Evolutionary conservation across 2,888 invertebrate genomes (phyloP).

Genomic region (Pyrochroa serraticornis): DNA sequence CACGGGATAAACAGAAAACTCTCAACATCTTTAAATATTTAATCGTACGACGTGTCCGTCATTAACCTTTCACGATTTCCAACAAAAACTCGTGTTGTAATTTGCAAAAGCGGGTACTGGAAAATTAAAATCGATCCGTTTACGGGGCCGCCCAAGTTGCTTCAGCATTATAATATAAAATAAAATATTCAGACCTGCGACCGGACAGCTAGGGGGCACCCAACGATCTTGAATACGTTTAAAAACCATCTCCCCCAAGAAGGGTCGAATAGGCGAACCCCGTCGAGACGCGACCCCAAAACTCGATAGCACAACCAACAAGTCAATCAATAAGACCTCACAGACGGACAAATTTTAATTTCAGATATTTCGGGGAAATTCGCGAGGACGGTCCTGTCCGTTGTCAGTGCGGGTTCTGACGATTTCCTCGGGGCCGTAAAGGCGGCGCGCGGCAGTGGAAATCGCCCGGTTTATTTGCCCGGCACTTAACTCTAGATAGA

Average conservation of each 20-base stretch:
- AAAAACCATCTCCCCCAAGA: constrained; percentile 14
- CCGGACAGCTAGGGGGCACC: constrained; percentile 13
- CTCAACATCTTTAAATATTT: neutral
- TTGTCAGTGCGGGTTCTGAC: neutral
- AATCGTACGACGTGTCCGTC: no score
- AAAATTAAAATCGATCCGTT: neutral
- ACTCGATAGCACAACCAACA: constrained; percentile 1
- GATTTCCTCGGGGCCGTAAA: neutral
- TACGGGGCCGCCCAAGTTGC: constrained; percentile 9
- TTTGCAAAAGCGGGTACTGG: constrained; percentile 1
- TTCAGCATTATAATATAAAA: constrained; percentile 5
- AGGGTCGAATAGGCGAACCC: constrained; percentile 9
- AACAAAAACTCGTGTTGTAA: constrained; percentile 1
- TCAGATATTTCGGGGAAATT: constrained; percentile 10
- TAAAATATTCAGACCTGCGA: constrained; percentile 29
- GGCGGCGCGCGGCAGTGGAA: constrained; percentile 12
- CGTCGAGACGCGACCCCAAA: neutral
- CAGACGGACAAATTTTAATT: constrained; percentile 5
- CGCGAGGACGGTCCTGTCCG: neutral
- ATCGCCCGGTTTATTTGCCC: constrained; percentile 48
- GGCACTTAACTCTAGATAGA: constrained; percentile 56
- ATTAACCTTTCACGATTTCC: neutral
- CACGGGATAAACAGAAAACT: constrained; percentile 7
- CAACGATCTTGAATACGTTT: constrained; percentile 24
- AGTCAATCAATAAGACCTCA: neutral